phyloP scores from a whole-genome alignment of 1,140 invertebrate genomes.

The Drusus annulatus region DNA sequence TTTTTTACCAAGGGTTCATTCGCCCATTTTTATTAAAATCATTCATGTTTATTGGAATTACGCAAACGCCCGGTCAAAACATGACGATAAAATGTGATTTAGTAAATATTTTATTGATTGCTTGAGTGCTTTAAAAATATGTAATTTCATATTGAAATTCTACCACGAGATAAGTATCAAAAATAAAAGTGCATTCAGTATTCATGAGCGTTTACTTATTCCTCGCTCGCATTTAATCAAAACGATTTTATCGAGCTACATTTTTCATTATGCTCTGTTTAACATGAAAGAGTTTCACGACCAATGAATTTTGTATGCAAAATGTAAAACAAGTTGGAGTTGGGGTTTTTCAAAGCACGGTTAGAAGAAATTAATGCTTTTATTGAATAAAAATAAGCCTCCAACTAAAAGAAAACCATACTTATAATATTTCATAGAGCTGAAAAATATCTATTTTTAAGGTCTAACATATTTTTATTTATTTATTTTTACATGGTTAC shows the following conservation, averaged over 20 bases:
- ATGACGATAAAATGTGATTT: no score
- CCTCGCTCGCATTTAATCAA: not conserved
- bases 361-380: not conserved
- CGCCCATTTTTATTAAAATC: no score
- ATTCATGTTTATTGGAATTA: no score
- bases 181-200: not conserved
- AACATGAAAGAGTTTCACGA: not conserved
- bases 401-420: not conserved
- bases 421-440: no score
- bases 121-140: no score
- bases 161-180: not conserved
- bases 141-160: no score
- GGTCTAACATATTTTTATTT: no score
- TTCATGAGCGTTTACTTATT: not conserved
- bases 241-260: slow-evolving; percentile 19
- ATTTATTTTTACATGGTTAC: no score
- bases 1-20: no score
- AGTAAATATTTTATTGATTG: no score
- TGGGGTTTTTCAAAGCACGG: not conserved
- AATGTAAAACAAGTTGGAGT: not conserved
- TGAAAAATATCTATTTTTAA: no score
- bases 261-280: slow-evolving; percentile 15
- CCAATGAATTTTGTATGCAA: slow-evolving; percentile 18
- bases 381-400: not conserved
- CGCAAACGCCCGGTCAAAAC: no score